Evolutionary conservation across 2,797 vertebrate species (phyloP).

Genomic region (Adrianichthys oophorus): DNA sequence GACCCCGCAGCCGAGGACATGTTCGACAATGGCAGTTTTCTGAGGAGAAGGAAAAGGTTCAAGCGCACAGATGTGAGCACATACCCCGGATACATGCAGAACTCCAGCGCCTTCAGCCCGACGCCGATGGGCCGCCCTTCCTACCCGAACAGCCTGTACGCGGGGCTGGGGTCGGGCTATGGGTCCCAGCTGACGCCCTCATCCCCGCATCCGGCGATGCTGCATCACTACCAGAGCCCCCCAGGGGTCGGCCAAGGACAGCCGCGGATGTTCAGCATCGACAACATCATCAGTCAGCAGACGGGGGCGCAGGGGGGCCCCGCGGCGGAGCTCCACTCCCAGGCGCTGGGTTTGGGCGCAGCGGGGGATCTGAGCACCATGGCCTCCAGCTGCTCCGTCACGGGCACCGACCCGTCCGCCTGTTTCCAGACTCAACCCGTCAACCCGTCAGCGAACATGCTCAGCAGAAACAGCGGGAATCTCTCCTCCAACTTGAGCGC

Average conservation of each 20-base stretch:
- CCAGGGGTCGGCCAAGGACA: conserved; percentile 76
- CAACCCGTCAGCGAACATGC: conserved; percentile 69
- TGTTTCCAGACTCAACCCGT: conserved; percentile 81
- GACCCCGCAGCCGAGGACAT: conserved; percentile 94
- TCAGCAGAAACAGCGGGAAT: conserved; percentile 72
- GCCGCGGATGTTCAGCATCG: conserved; percentile 91
- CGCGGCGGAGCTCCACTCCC: conserved; percentile 69
- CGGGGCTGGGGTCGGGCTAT: conserved; percentile 73
- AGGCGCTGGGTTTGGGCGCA: conserved; percentile 73
- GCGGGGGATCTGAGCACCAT: conserved; percentile 76
- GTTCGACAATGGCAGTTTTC: conserved; percentile 92
- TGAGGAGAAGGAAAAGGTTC: conserved; percentile 85
- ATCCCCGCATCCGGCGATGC: conserved; percentile 79
- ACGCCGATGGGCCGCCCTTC: conserved; percentile 76
- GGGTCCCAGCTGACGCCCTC: conserved; percentile 71
- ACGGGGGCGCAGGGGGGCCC: conserved; percentile 77
- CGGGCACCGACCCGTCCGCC: conserved; percentile 75
- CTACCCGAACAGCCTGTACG: conserved; percentile 78
- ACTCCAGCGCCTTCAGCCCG: conserved; percentile 85
- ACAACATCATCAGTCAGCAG: conserved; percentile 90
- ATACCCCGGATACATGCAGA: conserved; percentile 87
- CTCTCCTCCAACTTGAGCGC: conserved; percentile 73
- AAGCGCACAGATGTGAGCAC: conserved; percentile 90
- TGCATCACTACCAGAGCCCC: conserved; percentile 82
- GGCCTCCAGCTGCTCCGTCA: conserved; percentile 78